Conservation (phyloP, 2,888 invertebrate species). For the Apamea sordens region DNA sequence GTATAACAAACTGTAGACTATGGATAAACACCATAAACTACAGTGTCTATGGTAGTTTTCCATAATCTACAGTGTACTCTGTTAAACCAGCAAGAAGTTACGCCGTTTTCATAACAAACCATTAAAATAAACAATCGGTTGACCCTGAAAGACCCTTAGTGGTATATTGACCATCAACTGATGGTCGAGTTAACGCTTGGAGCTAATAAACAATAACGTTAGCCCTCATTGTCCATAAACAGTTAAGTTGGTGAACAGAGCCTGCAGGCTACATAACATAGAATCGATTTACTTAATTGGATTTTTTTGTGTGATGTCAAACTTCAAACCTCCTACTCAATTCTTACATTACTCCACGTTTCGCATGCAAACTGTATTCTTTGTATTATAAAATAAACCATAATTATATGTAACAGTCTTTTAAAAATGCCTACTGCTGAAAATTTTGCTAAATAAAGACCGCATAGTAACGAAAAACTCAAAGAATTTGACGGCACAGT, state of each 20-base stretch:
- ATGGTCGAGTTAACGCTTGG: conserved; percentile 13
- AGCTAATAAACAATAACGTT: conserved; percentile 36
- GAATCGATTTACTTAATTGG: neutral
- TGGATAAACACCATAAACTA: neutral
- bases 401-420: neutral
- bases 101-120: conserved; percentile 3
- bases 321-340: neutral
- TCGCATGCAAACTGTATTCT: neutral
- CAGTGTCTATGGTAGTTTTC: neutral
- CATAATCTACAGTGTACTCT: neutral
- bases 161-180: neutral
- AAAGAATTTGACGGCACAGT: neutral
- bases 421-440: neutral
- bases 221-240: conserved; percentile 27
- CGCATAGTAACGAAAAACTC: neutral
- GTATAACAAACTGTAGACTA: neutral
- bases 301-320: neutral
- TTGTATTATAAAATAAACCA: neutral
- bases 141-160: neutral
- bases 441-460: neutral
- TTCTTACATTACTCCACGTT: neutral
- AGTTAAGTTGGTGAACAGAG: conserved; percentile 17
- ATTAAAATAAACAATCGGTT: conserved; percentile 17
- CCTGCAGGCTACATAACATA: neutral
- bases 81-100: neutral